These are phyloP conservation scores for Ornithoptera priamus DNA, from an alignment of 2,888 invertebrate species.

Conservation along the genomic window DNA sequence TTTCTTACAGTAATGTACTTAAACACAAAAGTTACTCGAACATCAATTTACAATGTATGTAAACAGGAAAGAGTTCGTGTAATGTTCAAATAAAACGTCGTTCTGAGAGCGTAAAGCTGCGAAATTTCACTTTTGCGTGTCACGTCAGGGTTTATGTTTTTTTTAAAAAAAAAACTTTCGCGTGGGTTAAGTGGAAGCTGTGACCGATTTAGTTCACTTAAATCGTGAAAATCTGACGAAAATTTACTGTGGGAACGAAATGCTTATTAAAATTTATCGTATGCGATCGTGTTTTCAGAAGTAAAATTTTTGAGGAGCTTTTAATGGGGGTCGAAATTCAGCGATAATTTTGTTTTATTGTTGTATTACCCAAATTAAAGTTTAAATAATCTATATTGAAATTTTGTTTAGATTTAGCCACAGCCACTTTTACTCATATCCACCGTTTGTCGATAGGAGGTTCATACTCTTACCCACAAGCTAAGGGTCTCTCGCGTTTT, in stretches of 20 bases:
- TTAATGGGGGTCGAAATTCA: neutral
- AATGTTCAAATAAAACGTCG: neutral
- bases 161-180: conserved; percentile 6
- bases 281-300: neutral
- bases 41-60: neutral
- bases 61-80: neutral
- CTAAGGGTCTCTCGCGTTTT: too few relatives aligned
- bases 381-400: too few relatives aligned
- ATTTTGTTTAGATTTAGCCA: too few relatives aligned
- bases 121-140: neutral
- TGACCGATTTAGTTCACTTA: conserved; percentile 16
- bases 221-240: neutral
- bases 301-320: neutral
- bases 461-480: too few relatives aligned
- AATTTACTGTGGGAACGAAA: neutral
- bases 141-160: neutral
- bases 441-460: too few relatives aligned
- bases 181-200: conserved; percentile 13
- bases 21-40: neutral
- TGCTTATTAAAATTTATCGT: conserved; percentile 3
- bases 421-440: too few relatives aligned
- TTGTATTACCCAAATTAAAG: too few relatives aligned
- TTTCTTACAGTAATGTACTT: neutral
- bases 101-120: conserved; percentile 1
- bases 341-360: too few relatives aligned